Conservation (phyloP, 1,140 invertebrate species). For the Lasioglossum baleicum region DNA sequence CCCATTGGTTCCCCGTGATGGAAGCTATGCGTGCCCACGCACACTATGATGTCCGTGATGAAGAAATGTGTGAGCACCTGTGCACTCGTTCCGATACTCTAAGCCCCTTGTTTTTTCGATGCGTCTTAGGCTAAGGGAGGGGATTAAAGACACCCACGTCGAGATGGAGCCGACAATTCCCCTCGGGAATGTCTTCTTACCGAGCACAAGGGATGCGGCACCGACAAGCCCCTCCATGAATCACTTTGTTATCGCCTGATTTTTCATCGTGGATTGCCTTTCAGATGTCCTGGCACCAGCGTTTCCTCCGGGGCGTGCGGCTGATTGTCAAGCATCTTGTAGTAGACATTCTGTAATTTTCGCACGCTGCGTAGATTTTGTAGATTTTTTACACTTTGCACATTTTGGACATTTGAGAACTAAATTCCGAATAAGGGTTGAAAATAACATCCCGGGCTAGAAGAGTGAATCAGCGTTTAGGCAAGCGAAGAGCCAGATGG, state of each 20-base stretch:
- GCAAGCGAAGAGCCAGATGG: neutral
- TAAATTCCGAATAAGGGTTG: no score
- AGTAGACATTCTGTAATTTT: neutral
- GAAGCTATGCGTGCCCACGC: conserved; percentile 54
- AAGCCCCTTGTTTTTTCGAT: neutral
- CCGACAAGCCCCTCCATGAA: no score
- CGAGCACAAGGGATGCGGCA: neutral
- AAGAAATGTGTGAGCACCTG: conserved; percentile 43
- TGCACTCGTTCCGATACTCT: conserved; percentile 17
- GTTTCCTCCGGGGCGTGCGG: no score
- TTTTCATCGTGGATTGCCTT: no score
- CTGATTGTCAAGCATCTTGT: neutral
- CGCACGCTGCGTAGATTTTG: neutral
- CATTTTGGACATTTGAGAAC: no score
- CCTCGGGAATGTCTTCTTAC: neutral
- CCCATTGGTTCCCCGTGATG: conserved; percentile 70
- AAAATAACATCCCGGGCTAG: no score
- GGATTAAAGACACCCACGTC: conserved; percentile 36
- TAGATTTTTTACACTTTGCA: no score
- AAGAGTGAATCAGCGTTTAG: conserved; percentile 10
- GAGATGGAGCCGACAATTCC: neutral
- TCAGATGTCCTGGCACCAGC: no score
- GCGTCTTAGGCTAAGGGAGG: neutral
- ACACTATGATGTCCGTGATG: conserved; percentile 10
- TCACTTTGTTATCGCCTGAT: neutral